These are phyloP conservation scores for Lasius platythorax DNA, from an alignment of 2,888 invertebrate species.

Conservation along the genomic window DNA sequence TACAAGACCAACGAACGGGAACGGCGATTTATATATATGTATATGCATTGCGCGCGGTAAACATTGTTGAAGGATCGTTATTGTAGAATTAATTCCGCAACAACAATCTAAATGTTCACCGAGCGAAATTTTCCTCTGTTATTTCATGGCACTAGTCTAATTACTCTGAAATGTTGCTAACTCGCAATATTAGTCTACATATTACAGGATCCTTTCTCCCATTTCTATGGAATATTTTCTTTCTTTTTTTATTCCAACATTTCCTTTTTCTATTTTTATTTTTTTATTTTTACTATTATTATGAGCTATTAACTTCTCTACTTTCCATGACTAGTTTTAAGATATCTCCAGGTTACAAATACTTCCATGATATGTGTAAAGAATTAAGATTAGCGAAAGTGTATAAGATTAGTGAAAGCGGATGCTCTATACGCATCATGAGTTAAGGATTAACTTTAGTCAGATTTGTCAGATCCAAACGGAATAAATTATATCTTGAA, in stretches of 20 bases:
- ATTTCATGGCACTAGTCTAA: neutral
- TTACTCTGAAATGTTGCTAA: neutral
- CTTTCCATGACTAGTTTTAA: neutral
- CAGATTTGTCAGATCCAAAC: neutral
- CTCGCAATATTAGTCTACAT: neutral
- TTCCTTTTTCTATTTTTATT: no score
- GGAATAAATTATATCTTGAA: neutral
- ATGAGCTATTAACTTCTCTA: neutral
- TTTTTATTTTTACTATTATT: neutral
- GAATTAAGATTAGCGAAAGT: neutral
- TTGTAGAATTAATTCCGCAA: conserved; percentile 13
- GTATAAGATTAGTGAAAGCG: neutral
- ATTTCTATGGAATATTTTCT: neutral
- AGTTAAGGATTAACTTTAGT: neutral
- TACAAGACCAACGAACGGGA: neutral
- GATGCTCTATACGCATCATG: no score
- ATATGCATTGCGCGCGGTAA: neutral
- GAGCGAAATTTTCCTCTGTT: neutral
- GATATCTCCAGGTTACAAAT: neutral
- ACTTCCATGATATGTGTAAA: neutral
- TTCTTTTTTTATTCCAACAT: no score
- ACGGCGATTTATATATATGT: neutral
- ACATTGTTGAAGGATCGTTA: conserved; percentile 15
- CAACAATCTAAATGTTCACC: neutral
- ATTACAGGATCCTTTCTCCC: neutral